Conservation (phyloP, 1,140 invertebrate species). For the Bombus huntii region DNA sequence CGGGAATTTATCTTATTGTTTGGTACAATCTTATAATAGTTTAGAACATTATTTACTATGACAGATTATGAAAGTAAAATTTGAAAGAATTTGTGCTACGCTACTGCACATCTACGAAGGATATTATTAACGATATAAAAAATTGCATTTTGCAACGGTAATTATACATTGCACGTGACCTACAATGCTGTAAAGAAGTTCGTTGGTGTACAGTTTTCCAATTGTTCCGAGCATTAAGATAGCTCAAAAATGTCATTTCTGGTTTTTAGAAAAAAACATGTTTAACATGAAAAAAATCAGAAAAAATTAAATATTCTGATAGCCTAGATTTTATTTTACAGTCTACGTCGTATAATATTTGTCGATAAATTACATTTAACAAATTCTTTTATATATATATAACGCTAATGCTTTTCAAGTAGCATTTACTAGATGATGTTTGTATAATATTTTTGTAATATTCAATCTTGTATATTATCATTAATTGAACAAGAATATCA, state of each 20-base stretch:
- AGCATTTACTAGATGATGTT: slow-evolving; percentile 10
- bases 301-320: neutral
- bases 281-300: neutral
- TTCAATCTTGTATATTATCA: slow-evolving; percentile 11
- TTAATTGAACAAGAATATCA: slow-evolving; percentile 39
- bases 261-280: neutral
- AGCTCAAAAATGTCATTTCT: neutral
- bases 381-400: neutral
- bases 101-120: slow-evolving; percentile 25
- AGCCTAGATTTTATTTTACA: neutral
- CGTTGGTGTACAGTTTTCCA: neutral
- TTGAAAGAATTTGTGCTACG: neutral
- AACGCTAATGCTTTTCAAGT: slow-evolving; percentile 17
- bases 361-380: neutral
- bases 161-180: slow-evolving; percentile 12
- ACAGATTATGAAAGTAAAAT: slow-evolving; percentile 2
- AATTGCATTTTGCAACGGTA: slow-evolving; percentile 1
- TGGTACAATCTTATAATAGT: no score
- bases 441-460: no score
- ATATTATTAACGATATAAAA: slow-evolving; percentile 36
- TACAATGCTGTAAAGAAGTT: slow-evolving; percentile 2
- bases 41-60: neutral
- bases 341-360: neutral
- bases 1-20: neutral
- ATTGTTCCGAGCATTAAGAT: neutral